Base-by-base conservation (phyloP, 2,888 invertebrate genomes). In the Metalampra italica region DNA sequence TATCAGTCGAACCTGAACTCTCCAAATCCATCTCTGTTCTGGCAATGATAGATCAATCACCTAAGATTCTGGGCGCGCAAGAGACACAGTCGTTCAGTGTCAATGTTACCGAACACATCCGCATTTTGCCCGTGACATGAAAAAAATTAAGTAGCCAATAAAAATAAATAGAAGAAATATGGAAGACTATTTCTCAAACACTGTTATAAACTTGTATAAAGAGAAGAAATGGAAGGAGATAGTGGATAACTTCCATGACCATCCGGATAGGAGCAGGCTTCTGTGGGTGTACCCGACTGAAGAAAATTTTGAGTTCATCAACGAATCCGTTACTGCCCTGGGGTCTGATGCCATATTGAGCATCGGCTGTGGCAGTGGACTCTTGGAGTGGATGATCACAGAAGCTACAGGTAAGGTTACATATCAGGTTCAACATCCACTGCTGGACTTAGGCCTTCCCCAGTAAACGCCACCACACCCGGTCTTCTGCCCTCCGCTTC, bases 331-430 rank as follows among this genome's bases (percentile, higher is more conserved):
- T 45, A 51, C 58, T 13, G 68, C 85, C 34, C 68, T 90, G 13
- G 56, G 80, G 5, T 82, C 92, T 57, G 66, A 75, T 7, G 83
- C 82, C 29, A 76, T 95, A 37, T 72, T 93, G 49, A 95, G 95
- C 58, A 79, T 96, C 34, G 96, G 96, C 0, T 96, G 96, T 71
- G 96, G 96, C 11, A 93, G 93, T 55, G 96, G 96, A 0, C 80
- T 96, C n/a, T 82, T 96, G 30, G 96, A 96, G 76, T 96, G 96
- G 95, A 91, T 96, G 57, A 80, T 96, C 43, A 82, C 82, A 40
- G 81, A 92, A 74, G 91, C 92, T 60, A 91, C 92, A 60, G 92
- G 95, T 94, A 77, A 78, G 70, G 58, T 34, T 43, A n/a, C 43
- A 12, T 37, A 37, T 11, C 5, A n/a, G 12, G 11, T 37, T 4